Evolutionary conservation across 2,888 invertebrate genomes (phyloP), one percentile per base, ranked within the genome.

Genomic region (Papilio elwesi): DNA sequence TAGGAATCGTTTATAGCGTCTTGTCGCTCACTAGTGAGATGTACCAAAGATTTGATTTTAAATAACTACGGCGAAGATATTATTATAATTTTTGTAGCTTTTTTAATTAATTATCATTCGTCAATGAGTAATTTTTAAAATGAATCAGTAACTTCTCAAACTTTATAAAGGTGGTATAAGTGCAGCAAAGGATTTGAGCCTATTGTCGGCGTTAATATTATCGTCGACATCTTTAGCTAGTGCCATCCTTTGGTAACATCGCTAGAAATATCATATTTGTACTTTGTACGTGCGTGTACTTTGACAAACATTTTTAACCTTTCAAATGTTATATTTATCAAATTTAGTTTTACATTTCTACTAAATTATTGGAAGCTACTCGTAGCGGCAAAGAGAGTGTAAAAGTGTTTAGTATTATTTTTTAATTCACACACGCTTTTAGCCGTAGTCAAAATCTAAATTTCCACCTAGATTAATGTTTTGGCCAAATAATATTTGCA

Each of bases 11-110:
- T 85, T 85, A 68, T 89, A 90, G 85, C 85, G 77, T 77, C 82
- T 85, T 88, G 88, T 90, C 88, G 88, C 87, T 90, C 87, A 83
- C 82, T 90, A 78, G 73, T 86, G 83, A 74, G 90, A 87, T 85
- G 82, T 82, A 86, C 90, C 89, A 90, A 90, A 91, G 88, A 89
- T 78, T 80, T 79, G 77, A 78, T 74, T 79, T 78, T 78, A 76
- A 81, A 62, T 43, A 74, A 76, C 74, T 77, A 76, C 74, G 70
- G 62, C 75, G 63, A 73, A 76, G 71, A 52, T 71, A 15, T 51
- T n/a, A 9, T 7, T 66, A 15, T 51, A 16, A 9, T 7, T 66
- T 15, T 67, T 53, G n/a, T 12, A 49, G 53, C 43, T 11, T 66
- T 43, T 43, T 47, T 49, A 49, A 55, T 66, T 36, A 63, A 10